A percentile compares a stretch with the other conserved stretches of the same genome.
These are phyloP conservation scores for Vespertilio murinus DNA, from an alignment of 2,797 vertebrate species.

Conservation along the genomic window DNA sequence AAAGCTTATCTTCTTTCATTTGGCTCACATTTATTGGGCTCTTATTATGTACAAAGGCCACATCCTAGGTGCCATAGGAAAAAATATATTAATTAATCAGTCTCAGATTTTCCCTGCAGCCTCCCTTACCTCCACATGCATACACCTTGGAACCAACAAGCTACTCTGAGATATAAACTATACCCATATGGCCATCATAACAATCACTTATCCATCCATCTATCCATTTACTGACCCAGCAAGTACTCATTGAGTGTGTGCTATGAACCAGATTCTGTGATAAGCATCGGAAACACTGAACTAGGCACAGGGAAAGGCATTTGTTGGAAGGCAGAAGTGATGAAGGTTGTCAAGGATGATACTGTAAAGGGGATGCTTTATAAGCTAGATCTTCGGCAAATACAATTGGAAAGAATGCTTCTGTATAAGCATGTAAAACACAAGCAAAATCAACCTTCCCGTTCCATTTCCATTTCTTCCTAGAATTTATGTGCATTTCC, in stretches of 20 bases:
- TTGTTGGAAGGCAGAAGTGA: not conserved
- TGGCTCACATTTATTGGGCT: constrained; percentile 55
- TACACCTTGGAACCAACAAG: not conserved
- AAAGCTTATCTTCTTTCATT: constrained; percentile 68
- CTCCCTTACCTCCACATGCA: not conserved
- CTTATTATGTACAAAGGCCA: constrained; percentile 57
- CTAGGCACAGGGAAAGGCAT: not conserved
- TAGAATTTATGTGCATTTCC: not conserved
- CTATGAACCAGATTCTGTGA: not conserved
- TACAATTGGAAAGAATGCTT: not conserved
- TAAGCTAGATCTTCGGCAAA: not conserved
- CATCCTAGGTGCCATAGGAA: not conserved
- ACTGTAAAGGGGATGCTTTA: not conserved
- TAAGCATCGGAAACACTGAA: not conserved
- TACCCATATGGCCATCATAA: not conserved
- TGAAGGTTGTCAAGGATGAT: not conserved
- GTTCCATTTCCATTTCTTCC: not conserved
- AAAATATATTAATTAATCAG: constrained; percentile 45
- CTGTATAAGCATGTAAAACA: not conserved
- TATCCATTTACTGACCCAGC: not conserved
- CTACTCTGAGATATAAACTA: not conserved
- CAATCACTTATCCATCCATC: not conserved
- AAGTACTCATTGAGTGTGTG: not conserved
- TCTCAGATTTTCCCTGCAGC: not conserved
- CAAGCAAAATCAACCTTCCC: not conserved